Percentiles rank a stretch among this genome's conserved stretches.
phyloP scores from a whole-genome alignment of 2,888 invertebrate species.

The Thysanoteuthis rhombus region DNA sequence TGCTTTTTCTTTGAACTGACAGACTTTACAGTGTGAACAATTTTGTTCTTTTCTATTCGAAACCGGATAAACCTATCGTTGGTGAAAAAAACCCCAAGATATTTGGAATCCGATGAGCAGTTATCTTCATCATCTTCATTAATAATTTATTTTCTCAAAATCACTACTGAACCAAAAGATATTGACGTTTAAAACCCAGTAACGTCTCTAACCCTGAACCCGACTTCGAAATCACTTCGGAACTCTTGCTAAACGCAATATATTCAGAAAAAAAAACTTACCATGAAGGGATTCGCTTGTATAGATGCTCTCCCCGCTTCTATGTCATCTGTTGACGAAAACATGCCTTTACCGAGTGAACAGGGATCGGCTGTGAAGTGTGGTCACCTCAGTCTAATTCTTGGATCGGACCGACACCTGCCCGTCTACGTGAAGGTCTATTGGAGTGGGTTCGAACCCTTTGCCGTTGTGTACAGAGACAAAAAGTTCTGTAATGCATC shows the following conservation, averaged over 20 bases:
- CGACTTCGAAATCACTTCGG: too few relatives aligned
- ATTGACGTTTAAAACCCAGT: too few relatives aligned
- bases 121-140: too few relatives aligned
- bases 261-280: neutral
- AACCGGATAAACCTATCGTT: neutral
- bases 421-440: conserved; percentile 52
- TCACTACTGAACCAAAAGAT: too few relatives aligned
- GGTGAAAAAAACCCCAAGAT: too few relatives aligned
- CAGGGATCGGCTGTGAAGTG: conserved; percentile 37
- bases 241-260: too few relatives aligned
- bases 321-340: conserved; percentile 16
- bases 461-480: conserved; percentile 51
- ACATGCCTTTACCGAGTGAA: conserved; percentile 16
- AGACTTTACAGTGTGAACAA: too few relatives aligned
- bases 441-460: conserved; percentile 53
- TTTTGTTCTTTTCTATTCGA: too few relatives aligned
- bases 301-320: neutral
- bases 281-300: conserved; percentile 20
- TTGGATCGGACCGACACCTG: conserved; percentile 41
- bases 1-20: neutral
- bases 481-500: conserved; percentile 46
- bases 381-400: conserved; percentile 46
- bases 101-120: too few relatives aligned
- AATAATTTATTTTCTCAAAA: too few relatives aligned
- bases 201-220: too few relatives aligned